Base-by-base conservation (phyloP, 2,113 vertebrate genomes). In the Varanus salvator region DNA sequence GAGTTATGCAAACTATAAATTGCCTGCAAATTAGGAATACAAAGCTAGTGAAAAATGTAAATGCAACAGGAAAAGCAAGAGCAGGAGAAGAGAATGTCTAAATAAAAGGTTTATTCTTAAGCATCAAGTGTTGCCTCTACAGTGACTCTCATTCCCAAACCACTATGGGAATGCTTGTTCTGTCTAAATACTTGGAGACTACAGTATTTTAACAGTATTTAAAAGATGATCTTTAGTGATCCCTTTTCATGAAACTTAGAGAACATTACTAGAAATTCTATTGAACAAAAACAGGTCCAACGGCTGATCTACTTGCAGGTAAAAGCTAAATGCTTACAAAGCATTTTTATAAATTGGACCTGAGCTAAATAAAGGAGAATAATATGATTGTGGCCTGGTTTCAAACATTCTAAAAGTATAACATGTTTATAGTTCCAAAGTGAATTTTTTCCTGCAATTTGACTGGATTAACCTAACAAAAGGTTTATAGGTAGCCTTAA, bases 171-270 rank as follows among this genome's bases (percentile, higher is more conserved):
- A 44, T 44, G 38, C 38, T 54, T 54, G 54, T 54, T 54, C 54
- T 5, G 54, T 54, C 54, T 54, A 54, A 54, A 54, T 12, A 54
- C 11, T 7, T 12, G 11, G 6, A 12, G 54, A 54, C 11, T 54
- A 12, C 54, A 54, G 7, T 12, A 54, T 82, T 87, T 44, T 44
- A 44, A 87, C 88, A 92, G 86, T 80, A 50, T 66, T 77, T 78
- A 50, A 92, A 88, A 93, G 85, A 87, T 89, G 85, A 94, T 92
- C 85, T 88, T 86, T 84, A 84, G 34, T 44, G 75, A 77, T 71
- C 14, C n/a, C 31, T 0, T 76, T 81, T 27, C 87, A 0, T 50
- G 29, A 85, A 87, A 80, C 52, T 90, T 88, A 74, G n/a, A 27
- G 14, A 81, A 19, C 21, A 38, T 87, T 74, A 54, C 31, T 48